These are phyloP conservation scores for Himantopus leucocephalus DNA, from an alignment of 2,113 vertebrate genomes.

Conservation along the genomic window DNA sequence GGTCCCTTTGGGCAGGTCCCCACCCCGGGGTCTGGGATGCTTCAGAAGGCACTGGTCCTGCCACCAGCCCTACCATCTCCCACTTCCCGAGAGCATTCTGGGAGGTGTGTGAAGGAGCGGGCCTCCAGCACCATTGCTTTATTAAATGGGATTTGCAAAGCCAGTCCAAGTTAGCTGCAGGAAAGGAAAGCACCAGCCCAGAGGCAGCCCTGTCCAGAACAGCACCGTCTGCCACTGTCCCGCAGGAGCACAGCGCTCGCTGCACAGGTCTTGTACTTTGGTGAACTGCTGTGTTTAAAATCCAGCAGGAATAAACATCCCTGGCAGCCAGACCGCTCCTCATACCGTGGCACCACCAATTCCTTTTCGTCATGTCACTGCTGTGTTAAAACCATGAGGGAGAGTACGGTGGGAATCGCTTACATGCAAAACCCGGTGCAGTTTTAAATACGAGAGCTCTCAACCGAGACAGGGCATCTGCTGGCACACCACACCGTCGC, in stretches of 20 bases:
- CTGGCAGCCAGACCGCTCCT: not conserved
- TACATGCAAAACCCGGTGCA: no score
- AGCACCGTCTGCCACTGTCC: not conserved
- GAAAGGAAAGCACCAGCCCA: not conserved
- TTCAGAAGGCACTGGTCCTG: accelerated
- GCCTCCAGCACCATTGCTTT: not conserved
- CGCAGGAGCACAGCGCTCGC: not conserved
- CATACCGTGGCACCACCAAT: not conserved
- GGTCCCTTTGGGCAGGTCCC: not conserved
- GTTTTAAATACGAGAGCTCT: not conserved
- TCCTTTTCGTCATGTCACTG: not conserved
- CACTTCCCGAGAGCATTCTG: not conserved
- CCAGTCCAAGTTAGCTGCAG: no score
- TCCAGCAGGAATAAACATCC: not conserved
- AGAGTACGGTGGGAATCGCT: not conserved
- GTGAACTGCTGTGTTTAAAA: not conserved
- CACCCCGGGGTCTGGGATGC: accelerated
- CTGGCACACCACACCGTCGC: not conserved
- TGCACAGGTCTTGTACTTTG: not conserved
- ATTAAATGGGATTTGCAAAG: not conserved
- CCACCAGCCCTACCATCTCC: not conserved
- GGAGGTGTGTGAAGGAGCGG: accelerated
- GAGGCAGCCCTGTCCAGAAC: not conserved
- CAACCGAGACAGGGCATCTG: accelerated
- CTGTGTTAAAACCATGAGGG: not conserved